Evolutionary conservation across 2,797 vertebrate genomes (phyloP).

Genomic region (Setipinna tenuifilis): DNA sequence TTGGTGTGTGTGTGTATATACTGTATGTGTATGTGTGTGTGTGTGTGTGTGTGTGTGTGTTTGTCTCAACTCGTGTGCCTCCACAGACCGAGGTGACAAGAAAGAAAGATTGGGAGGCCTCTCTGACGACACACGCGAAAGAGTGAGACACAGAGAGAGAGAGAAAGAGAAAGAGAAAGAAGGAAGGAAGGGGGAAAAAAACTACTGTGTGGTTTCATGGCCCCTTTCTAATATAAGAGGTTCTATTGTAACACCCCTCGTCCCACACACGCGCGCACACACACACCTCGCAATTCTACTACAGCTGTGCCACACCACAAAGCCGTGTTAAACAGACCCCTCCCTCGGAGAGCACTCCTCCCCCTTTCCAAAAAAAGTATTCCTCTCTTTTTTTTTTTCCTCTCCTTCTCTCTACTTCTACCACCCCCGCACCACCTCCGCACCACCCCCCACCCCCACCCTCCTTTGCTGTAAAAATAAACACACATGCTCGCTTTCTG

Average conservation of each 20-base stretch:
- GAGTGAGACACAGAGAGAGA: not conserved
- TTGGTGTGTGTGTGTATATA: not conserved
- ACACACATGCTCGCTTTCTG: conserved; percentile 76
- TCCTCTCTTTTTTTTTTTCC: conserved; percentile 30
- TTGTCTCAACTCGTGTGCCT: not conserved
- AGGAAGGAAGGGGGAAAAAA: conserved; percentile 30
- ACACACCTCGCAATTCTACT: conserved; percentile 51
- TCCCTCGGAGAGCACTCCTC: conserved; percentile 66
- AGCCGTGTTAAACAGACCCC: conserved; percentile 64
- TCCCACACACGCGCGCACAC: not conserved
- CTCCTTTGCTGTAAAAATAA: conserved; percentile 76
- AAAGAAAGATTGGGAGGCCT: not conserved
- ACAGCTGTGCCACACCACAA: conserved; percentile 75
- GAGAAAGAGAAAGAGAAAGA: not conserved
- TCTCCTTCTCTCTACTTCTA: too few species aligned
- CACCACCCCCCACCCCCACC: conserved; percentile 58
- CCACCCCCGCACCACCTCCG: conserved; percentile 46
- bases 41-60: too few species aligned
- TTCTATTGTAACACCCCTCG: conserved; percentile 65
- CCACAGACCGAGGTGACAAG: not conserved
- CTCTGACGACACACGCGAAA: not conserved
- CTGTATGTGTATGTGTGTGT: too few species aligned
- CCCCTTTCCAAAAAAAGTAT: conserved; percentile 62
- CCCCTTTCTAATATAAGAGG: conserved; percentile 66
- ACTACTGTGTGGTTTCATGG: conserved; percentile 37